These are phyloP conservation scores for Mimas tiliae DNA, from an alignment of 2,888 invertebrate genomes.

Conservation along the genomic window DNA sequence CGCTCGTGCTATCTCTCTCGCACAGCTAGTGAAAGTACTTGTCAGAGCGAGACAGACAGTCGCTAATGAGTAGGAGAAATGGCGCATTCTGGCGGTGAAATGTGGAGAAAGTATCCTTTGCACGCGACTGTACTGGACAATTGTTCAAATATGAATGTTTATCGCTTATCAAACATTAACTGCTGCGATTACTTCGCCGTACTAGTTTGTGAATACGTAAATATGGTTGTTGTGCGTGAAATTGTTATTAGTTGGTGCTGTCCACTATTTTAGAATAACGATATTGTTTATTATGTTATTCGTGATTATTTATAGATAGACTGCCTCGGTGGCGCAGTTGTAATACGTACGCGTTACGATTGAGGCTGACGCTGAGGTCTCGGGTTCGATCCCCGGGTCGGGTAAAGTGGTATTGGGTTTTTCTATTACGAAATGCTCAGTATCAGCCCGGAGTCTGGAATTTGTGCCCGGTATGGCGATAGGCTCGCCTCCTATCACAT, in stretches of 20 bases:
- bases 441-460: too few species aligned
- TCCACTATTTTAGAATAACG: neutral
- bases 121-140: slow-evolving; percentile 26
- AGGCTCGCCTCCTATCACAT: too few species aligned
- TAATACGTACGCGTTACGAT: too few species aligned
- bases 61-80: slow-evolving; percentile 70
- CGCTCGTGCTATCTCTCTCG: slow-evolving; percentile 47
- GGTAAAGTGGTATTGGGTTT: too few species aligned
- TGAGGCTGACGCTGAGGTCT: too few species aligned
- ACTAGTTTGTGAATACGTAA: slow-evolving; percentile 7
- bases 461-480: too few species aligned
- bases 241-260: neutral
- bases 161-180: slow-evolving; percentile 11
- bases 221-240: neutral
- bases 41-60: slow-evolving; percentile 54
- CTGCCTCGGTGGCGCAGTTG: too few species aligned
- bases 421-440: too few species aligned
- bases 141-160: slow-evolving; percentile 22
- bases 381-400: too few species aligned
- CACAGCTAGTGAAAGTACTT: slow-evolving; percentile 48
- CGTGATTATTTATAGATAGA: too few species aligned
- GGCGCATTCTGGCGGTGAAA: slow-evolving; percentile 58
- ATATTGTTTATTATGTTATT: slow-evolving; percentile 1
- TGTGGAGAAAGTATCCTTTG: slow-evolving; percentile 59
- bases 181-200: slow-evolving; percentile 4